These are phyloP conservation scores for Ischnus inquisitorius DNA, from an alignment of 2,888 invertebrate genomes.

Conservation along the genomic window DNA sequence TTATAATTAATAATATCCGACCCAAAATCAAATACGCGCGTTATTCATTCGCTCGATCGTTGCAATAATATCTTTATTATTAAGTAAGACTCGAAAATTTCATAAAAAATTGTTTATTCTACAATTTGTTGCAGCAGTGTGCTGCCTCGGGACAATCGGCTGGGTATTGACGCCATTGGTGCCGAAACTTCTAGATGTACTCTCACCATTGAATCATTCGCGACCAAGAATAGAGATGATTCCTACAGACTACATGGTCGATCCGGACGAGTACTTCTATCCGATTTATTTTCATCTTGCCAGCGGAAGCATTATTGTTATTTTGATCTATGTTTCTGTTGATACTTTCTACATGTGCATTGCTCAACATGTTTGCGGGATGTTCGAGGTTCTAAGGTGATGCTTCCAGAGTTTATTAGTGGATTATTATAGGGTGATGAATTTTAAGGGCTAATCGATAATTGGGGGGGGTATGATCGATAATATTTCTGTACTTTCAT, in stretches of 20 bases:
- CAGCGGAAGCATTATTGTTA: neutral
- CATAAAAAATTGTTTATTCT: neutral
- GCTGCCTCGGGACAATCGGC: neutral
- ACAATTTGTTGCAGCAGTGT: neutral
- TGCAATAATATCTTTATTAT: neutral
- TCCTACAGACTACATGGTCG: slow-evolving; percentile 25
- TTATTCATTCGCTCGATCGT: too few relatives aligned
- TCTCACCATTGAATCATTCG: slow-evolving; percentile 9
- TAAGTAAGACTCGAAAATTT: neutral
- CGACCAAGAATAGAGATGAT: neutral
- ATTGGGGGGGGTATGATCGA: too few relatives aligned
- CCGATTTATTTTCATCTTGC: neutral
- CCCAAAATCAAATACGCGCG: too few relatives aligned
- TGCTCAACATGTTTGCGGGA: slow-evolving; percentile 7
- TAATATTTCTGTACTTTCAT: neutral
- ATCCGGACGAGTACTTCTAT: slow-evolving; percentile 18
- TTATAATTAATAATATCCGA: too few relatives aligned
- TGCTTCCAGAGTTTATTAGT: neutral
- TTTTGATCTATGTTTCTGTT: neutral
- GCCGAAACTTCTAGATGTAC: neutral
- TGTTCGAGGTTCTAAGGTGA: slow-evolving; percentile 29
- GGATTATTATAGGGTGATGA: too few relatives aligned
- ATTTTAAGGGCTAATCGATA: too few relatives aligned
- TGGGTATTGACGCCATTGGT: neutral
- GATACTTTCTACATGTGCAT: slow-evolving; percentile 14